A percentile compares a stretch with the other conserved stretches of the same genome.
These are phyloP conservation scores for Euwallacea fornicatus DNA, from an alignment of 1,140 invertebrate genomes.

Conservation along the genomic window DNA sequence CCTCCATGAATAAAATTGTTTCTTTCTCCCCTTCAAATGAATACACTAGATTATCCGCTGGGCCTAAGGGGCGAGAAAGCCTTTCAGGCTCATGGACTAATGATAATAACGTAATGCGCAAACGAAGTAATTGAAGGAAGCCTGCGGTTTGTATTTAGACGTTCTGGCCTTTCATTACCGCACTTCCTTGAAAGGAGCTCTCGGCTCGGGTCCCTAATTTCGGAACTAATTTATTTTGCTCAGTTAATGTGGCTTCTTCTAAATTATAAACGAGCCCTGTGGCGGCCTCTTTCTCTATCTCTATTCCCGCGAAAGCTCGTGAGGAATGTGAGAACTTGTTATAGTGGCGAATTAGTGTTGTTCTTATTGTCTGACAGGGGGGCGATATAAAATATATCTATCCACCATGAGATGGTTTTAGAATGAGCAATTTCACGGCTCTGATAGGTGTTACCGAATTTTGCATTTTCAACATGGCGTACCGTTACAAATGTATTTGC, in stretches of 20 bases:
- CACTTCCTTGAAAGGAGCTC: not conserved
- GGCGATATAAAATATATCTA: too few relatives aligned
- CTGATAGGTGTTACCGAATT: too few relatives aligned
- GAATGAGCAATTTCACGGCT: too few relatives aligned
- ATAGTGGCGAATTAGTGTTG: not conserved
- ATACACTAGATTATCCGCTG: not conserved
- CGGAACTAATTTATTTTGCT: slow-evolving; percentile 19
- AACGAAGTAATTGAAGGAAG: slow-evolving; percentile 37
- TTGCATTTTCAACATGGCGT: too few relatives aligned
- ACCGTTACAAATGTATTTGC: too few relatives aligned
- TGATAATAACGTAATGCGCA: slow-evolving; percentile 43
- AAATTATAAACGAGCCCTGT: slow-evolving; percentile 8
- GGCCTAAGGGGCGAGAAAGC: not conserved
- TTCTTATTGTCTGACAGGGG: too few relatives aligned
- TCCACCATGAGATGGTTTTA: too few relatives aligned
- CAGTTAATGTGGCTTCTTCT: slow-evolving; percentile 4
- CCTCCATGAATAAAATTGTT: not conserved
- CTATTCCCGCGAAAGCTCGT: not conserved
- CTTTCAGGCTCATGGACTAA: slow-evolving; percentile 36
- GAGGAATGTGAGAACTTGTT: not conserved
- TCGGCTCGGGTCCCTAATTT: slow-evolving; percentile 18
- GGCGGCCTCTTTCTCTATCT: not conserved
- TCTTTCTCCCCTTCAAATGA: not conserved
- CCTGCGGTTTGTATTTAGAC: slow-evolving; percentile 19
- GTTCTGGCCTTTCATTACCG: slow-evolving; percentile 17